Conservation (phyloP, 2,888 invertebrate genomes). For the Volucella inflata region DNA sequence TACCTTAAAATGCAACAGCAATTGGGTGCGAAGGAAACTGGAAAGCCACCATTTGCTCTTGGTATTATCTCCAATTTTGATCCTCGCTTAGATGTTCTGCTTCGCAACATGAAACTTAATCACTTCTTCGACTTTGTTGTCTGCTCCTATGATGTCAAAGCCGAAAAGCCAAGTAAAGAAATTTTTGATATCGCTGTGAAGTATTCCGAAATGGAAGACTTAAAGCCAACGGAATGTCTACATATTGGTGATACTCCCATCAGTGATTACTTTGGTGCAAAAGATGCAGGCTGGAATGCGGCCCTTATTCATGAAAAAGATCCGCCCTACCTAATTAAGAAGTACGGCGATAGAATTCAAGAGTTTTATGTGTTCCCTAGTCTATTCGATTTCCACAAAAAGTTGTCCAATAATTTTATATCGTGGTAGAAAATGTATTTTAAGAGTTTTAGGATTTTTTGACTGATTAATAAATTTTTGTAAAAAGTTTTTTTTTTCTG, state of each 20-base stretch:
- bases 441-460: constrained; percentile 48
- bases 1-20: constrained; percentile 84
- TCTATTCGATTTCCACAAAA: constrained; percentile 85
- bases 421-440: constrained; percentile 79
- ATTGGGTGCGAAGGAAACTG: constrained; percentile 75
- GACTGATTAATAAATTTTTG: constrained; percentile 63
- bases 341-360: constrained; percentile 83
- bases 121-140: constrained; percentile 92
- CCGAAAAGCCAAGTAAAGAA: constrained; percentile 89
- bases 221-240: constrained; percentile 87
- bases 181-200: constrained; percentile 89
- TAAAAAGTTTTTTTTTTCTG: constrained; percentile 38
- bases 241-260: constrained; percentile 92
- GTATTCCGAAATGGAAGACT: constrained; percentile 82
- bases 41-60: constrained; percentile 81
- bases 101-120: constrained; percentile 87
- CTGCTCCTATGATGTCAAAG: constrained; percentile 90
- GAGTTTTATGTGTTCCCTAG: constrained; percentile 83
- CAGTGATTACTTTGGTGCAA: constrained; percentile 92
- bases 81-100: constrained; percentile 89
- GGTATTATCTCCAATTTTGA: constrained; percentile 96
- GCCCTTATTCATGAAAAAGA: constrained; percentile 84
- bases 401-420: constrained; percentile 80
- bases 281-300: constrained; percentile 90
- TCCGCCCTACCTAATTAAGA: constrained; percentile 80